Evolutionary conservation across 2,888 invertebrate species (phyloP).

Genomic region (Serripes groenlandicus): DNA sequence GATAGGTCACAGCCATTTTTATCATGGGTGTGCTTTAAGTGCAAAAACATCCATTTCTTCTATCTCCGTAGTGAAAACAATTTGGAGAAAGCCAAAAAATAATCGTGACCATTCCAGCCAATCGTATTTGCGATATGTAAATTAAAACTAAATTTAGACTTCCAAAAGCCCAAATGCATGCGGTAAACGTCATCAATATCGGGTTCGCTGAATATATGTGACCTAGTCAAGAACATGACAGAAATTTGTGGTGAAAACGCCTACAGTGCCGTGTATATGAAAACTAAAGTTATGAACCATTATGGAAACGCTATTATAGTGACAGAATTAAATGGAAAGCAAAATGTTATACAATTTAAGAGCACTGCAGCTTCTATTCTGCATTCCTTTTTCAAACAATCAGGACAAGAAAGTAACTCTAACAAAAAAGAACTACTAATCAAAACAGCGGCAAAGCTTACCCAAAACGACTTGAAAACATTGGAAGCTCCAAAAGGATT

Average conservation of each 20-base stretch:
- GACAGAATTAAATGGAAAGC: conserved; percentile 58
- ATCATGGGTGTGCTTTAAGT: too few relatives aligned
- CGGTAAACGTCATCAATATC: too few relatives aligned
- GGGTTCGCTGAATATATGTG: too few relatives aligned
- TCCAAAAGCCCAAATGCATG: too few relatives aligned
- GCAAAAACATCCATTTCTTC: too few relatives aligned
- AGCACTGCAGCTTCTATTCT: conserved; percentile 52
- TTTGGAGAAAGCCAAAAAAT: too few relatives aligned
- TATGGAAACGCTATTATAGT: conserved; percentile 62
- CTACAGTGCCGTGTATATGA: conserved; percentile 51
- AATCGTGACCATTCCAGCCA: too few relatives aligned
- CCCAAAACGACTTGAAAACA: conserved; percentile 66
- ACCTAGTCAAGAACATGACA: conserved; percentile 42
- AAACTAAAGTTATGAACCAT: conserved; percentile 54
- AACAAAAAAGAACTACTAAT: conserved; percentile 53
- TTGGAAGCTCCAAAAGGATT: neutral
- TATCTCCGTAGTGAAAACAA: too few relatives aligned
- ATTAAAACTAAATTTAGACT: too few relatives aligned
- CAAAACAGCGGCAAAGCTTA: conserved; percentile 69
- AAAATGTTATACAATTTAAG: conserved; percentile 59
- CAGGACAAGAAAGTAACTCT: conserved; percentile 26
- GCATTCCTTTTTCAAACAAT: conserved; percentile 44
- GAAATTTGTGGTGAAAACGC: conserved; percentile 26
- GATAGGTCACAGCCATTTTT: too few relatives aligned
- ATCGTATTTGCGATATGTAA: too few relatives aligned